These are phyloP conservation scores for Daktulosphaira vitifoliae DNA, from an alignment of 1,140 invertebrate genomes.

Conservation along the genomic window DNA sequence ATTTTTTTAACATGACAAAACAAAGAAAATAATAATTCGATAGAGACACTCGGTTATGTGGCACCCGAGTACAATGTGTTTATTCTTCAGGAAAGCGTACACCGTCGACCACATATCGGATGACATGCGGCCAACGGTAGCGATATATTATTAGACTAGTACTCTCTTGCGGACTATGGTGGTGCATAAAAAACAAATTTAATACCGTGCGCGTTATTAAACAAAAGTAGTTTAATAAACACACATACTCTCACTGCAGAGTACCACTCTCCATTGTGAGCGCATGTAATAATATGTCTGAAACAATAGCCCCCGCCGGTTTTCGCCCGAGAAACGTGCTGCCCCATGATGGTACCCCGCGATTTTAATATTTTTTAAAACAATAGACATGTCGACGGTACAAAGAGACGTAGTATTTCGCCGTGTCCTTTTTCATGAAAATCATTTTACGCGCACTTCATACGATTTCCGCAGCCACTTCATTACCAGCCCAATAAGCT, in stretches of 20 bases:
- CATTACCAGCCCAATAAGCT: slow-evolving; percentile 1
- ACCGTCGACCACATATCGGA: slow-evolving; percentile 11
- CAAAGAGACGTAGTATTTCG: neutral
- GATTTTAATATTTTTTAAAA: slow-evolving; percentile 18
- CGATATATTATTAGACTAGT: no score
- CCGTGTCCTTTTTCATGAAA: slow-evolving; percentile 1
- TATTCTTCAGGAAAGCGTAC: neutral
- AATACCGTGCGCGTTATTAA: slow-evolving; percentile 18
- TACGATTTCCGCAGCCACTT: neutral
- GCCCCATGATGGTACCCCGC: slow-evolving; percentile 8
- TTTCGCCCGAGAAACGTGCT: slow-evolving; percentile 8
- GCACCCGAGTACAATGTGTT: neutral
- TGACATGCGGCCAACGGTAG: slow-evolving; percentile 20
- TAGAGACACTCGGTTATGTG: slow-evolving; percentile 15
- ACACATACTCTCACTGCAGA: no score
- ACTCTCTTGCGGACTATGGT: no score
- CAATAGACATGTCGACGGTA: slow-evolving; percentile 16
- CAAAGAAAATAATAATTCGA: no score
- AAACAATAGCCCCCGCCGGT: slow-evolving; percentile 6
- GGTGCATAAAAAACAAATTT: slow-evolving; percentile 2
- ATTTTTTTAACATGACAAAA: no score
- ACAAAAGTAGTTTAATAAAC: slow-evolving; percentile 16
- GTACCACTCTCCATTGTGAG: no score
- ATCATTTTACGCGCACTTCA: neutral
- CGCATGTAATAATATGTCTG: neutral